Evolutionary conservation across 2,888 invertebrate species (phyloP).

Genomic region (Cheiracanthium punctorium): DNA sequence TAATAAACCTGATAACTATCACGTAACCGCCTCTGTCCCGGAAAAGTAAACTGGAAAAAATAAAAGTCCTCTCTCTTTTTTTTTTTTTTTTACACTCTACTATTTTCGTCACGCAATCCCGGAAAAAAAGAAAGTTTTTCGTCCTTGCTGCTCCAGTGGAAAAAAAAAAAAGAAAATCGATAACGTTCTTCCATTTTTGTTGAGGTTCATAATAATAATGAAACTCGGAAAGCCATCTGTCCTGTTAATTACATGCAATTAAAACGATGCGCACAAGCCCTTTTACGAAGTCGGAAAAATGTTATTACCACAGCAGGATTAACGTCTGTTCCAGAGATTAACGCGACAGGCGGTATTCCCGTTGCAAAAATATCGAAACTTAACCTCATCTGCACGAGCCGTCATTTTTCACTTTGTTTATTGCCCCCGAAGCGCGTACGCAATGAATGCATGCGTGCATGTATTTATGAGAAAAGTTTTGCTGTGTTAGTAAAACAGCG

Average conservation of each 20-base stretch:
- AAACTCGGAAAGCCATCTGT: neutral
- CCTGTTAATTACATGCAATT: neutral
- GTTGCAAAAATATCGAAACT: neutral
- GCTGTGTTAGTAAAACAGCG: neutral
- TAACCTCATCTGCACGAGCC: neutral
- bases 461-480: neutral
- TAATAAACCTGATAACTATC: neutral
- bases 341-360: neutral
- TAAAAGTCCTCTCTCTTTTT: too few species aligned
- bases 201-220: too few species aligned
- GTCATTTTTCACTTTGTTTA: neutral
- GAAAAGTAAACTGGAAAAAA: neutral
- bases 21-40: neutral
- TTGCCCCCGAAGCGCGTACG: neutral
- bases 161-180: neutral
- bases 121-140: neutral
- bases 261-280: neutral
- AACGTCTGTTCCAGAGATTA: neutral
- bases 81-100: neutral
- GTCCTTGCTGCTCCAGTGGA: neutral
- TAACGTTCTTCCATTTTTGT: neutral
- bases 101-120: neutral
- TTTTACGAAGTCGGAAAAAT: neutral
- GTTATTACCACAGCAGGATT: constrained; percentile 8
- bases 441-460: too few species aligned